Evolutionary conservation across 2,888 invertebrate species (phyloP).

Genomic region (Acanthacorydalis orientalis): DNA sequence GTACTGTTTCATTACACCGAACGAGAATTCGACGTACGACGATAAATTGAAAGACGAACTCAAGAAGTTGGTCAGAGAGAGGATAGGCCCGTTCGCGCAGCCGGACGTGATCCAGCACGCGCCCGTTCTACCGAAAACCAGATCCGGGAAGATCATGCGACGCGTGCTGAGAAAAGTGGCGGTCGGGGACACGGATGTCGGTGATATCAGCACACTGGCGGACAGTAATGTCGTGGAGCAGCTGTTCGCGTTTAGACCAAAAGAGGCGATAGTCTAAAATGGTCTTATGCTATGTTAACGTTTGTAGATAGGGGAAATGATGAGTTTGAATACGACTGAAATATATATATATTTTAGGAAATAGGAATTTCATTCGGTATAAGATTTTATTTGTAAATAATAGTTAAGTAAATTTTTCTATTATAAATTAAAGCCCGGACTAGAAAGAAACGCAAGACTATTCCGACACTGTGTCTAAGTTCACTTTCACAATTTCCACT

Average conservation of each 20-base stretch:
- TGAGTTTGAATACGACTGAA: too few species aligned
- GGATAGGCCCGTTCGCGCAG: conserved; percentile 91
- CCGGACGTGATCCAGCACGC: conserved; percentile 92
- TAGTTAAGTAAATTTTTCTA: too few species aligned
- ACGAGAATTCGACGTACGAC: conserved; percentile 53
- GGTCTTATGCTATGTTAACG: too few species aligned
- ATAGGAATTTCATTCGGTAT: too few species aligned
- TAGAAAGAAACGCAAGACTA: too few species aligned
- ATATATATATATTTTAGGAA: too few species aligned
- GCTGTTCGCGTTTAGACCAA: conserved; percentile 47
- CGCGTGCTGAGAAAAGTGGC: conserved; percentile 89
- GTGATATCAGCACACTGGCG: conserved; percentile 86
- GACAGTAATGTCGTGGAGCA: conserved; percentile 77
- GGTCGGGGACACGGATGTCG: conserved; percentile 71
- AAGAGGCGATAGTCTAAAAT: neutral
- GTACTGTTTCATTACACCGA: conserved; percentile 93
- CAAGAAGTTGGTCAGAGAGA: conserved; percentile 64
- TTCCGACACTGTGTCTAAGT: too few species aligned
- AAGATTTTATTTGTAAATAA: too few species aligned
- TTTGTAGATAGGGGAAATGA: too few species aligned
- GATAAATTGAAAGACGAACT: conserved; percentile 52
- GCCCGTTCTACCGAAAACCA: conserved; percentile 85
- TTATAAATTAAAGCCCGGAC: too few species aligned
- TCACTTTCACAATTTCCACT: too few species aligned
- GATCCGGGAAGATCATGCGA: conserved; percentile 97